Conservation (phyloP, 2,797 vertebrate genomes). For the Peromyscus attwateri region DNA sequence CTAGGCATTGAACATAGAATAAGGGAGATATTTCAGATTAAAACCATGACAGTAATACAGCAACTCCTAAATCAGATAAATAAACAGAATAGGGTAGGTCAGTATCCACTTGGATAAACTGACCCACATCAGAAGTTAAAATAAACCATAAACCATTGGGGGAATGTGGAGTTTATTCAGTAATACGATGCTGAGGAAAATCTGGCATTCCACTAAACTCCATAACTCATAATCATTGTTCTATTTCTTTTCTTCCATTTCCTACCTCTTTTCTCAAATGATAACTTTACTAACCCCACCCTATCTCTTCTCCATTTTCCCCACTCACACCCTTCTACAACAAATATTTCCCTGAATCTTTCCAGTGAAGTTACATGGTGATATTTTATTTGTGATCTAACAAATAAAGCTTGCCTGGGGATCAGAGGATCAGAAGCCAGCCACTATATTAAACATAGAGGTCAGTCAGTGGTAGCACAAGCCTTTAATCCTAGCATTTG, state of each 20-base stretch:
- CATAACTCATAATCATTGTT: background rate
- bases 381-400: too few species aligned
- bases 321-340: too few species aligned
- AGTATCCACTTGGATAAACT: background rate
- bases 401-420: too few species aligned
- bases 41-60: background rate
- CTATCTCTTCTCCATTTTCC: background rate
- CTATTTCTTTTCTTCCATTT: background rate
- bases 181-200: background rate
- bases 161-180: background rate
- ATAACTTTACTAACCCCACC: background rate
- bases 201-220: background rate
- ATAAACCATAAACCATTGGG: background rate
- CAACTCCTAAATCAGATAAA: background rate
- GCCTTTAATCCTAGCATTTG: too few species aligned
- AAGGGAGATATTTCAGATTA: background rate
- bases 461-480: too few species aligned
- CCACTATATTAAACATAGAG: too few species aligned
- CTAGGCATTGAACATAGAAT: background rate
- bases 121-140: background rate
- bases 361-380: too few species aligned
- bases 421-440: too few species aligned
- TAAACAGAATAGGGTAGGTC: background rate
- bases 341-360: background rate
- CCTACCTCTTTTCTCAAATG: background rate